phyloP scores from a whole-genome alignment of 2,113 vertebrate genomes.

The Connochaetes taurinus region DNA sequence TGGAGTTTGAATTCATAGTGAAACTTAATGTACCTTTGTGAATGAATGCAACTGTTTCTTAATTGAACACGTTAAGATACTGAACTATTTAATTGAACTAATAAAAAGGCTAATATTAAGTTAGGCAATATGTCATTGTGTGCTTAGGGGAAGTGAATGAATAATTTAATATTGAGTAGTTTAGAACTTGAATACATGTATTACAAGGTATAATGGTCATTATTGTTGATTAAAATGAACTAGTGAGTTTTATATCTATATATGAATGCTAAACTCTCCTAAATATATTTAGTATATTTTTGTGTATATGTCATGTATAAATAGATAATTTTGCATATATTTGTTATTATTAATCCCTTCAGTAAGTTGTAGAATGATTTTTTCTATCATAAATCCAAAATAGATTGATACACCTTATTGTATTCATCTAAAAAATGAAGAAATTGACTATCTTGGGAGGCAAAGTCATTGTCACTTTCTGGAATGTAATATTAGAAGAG shows the following conservation, averaged over 20 bases:
- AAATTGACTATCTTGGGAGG: background rate
- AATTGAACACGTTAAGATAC: slow-evolving; percentile 52
- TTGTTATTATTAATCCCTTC: background rate
- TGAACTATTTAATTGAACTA: slow-evolving; percentile 59
- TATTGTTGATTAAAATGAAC: background rate
- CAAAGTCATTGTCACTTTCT: background rate
- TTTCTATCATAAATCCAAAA: background rate
- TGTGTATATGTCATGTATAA: background rate
- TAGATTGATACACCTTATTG: background rate
- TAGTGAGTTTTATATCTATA: background rate
- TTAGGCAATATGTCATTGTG: slow-evolving; percentile 41
- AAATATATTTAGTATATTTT: background rate
- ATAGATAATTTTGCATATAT: background rate
- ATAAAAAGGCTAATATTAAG: slow-evolving; percentile 48
- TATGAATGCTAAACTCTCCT: background rate
- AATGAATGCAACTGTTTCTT: slow-evolving; percentile 50
- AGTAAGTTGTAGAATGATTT: background rate
- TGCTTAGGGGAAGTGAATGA: slow-evolving; percentile 40
- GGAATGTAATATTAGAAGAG: background rate
- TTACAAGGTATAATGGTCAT: slow-evolving; percentile 29
- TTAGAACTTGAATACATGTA: slow-evolving; percentile 28
- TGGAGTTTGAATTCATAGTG: slow-evolving; percentile 29
- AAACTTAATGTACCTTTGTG: slow-evolving; percentile 67
- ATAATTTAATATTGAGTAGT: slow-evolving; percentile 49
- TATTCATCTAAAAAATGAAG: background rate